Evolutionary conservation across 2,797 vertebrate species (phyloP), one percentile per base, ranked within the genome.

Genomic region (Lindbergichthys nudifrons): DNA sequence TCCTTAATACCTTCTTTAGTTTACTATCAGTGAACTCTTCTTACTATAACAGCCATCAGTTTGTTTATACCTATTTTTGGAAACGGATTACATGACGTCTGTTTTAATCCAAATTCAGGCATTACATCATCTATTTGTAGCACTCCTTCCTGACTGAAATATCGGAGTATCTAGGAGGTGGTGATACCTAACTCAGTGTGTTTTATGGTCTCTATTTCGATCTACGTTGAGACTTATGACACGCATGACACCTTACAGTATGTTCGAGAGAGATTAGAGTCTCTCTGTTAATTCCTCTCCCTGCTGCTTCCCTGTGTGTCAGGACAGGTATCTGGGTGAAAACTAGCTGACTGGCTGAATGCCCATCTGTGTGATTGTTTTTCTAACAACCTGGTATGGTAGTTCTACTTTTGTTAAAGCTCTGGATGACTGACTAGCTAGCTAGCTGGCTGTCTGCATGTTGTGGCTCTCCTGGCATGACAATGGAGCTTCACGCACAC

Each of bases 1-100:
- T 32, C 53, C 42, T 52, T 70, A 46, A 42, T 75, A 59, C 66
- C 23, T 47, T 39, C 54, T 36, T 69, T 68, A 26, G 63, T 16
- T 45, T 36, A 64, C 50, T 46, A 74, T 42, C 47, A 32, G 19
- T 45, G 74, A 11, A 23, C 21, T 69, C 21, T 41, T 58, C 46
- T 60, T 52, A 60, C 69, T 16, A 45, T 42, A 57, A 50, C 50
- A 69, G 41, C 26, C 52, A 72, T 58, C 74, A 46, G 43, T 51
- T 65, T 56, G 36, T 75, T 64, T 77, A 59, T 45, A 43, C 2
- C 56, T 86, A 77, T 86, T 84, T 77, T 63, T 66, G 47, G 77
- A 73, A 73, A 59, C 65, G 66, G 78, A 70, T 81, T 70, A 80
- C 36, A 69, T 51, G 60, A 61, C 59, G 73, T 73, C 70, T 70